Base-by-base conservation (phyloP, 2,113 vertebrate species). In the Brachypteracias leptosomus region DNA sequence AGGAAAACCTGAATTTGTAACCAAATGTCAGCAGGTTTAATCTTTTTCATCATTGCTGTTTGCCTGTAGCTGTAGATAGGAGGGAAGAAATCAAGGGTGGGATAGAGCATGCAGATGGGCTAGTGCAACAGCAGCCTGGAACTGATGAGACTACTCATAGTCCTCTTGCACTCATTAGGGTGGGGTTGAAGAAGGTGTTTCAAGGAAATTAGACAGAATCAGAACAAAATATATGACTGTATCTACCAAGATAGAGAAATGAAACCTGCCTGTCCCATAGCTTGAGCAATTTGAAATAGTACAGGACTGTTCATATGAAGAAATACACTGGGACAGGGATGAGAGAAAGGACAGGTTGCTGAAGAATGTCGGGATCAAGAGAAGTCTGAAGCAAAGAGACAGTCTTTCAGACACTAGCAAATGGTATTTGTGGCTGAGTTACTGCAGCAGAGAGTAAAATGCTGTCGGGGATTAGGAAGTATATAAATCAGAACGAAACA, bases 31-130 rank as follows among this genome's bases (percentile, higher is more conserved):
- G 24, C 21, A 72, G 7, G 3, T 54, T 74, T 83, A 31, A 2
- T n/a, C 18, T 51, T 89, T 63, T 59, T 65, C 6, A 11, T 71
- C 2, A 4, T 1, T 63, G 28, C 3, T 71, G 5, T 57, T 86
- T 81, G 55, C 44, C 20, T 65, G 16, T 5, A 59, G 14, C 3
- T 44, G 29, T 25, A 65, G 44, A 5, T 12, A 44, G 13, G 11
- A 71, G n/a, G 38, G 65, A 46, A 51, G 54, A 62, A 78, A 89
- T 47, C 14, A 63, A 67, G 38, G 26, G 21, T 16, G 29, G 3
- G 8, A 7, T 4, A 13, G 21, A 70, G 2, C 2, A 4, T 38
- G 21, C 21, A 42, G 21, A 14, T 7, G 6, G 3, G 4, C 14
- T 33, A 4, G 18, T 35, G 28, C 22, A 72, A 49, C 2, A 5